Conservation (phyloP, 1,140 invertebrate species). For the Drosophila bipectinata region DNA sequence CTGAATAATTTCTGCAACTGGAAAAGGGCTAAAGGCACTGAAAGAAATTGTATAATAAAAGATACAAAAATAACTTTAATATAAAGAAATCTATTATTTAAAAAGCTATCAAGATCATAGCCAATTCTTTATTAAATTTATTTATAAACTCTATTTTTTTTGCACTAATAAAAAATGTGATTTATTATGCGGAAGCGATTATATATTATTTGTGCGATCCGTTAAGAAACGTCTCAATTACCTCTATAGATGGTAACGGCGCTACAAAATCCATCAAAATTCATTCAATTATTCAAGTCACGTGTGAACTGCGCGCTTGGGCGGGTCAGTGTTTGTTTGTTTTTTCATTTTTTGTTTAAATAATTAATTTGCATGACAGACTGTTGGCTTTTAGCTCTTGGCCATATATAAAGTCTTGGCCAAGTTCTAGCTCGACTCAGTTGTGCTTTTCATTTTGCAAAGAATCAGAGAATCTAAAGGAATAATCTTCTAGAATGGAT, state of each 20-base stretch:
- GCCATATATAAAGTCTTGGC: conserved; percentile 1
- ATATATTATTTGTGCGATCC: conserved; percentile 7
- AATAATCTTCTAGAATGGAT: conserved; percentile 83
- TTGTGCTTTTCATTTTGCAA: neutral
- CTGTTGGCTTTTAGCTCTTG: neutral
- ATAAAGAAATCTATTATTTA: too few relatives aligned
- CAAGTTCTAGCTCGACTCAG: conserved; percentile 4
- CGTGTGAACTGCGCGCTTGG: conserved; percentile 43
- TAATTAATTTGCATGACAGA: conserved; percentile 19
- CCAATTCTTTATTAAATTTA: neutral
- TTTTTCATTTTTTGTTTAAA: conserved; percentile 1
- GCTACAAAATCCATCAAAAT: neutral
- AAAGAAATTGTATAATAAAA: neutral
- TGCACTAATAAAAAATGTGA: neutral
- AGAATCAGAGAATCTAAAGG: neutral
- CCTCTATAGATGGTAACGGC: conserved; percentile 8
- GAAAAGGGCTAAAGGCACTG: neutral
- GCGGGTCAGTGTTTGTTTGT: conserved; percentile 3
- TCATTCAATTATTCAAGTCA: conserved; percentile 46
- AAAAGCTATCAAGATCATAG: neutral
- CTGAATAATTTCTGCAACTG: conserved; percentile 1
- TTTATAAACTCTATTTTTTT: neutral
- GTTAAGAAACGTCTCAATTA: conserved; percentile 24
- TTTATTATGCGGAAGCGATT: conserved; percentile 18
- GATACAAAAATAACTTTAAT: too few relatives aligned